phyloP scores from a whole-genome alignment of 1,140 invertebrate genomes.

The Ridgeia piscesae region DNA sequence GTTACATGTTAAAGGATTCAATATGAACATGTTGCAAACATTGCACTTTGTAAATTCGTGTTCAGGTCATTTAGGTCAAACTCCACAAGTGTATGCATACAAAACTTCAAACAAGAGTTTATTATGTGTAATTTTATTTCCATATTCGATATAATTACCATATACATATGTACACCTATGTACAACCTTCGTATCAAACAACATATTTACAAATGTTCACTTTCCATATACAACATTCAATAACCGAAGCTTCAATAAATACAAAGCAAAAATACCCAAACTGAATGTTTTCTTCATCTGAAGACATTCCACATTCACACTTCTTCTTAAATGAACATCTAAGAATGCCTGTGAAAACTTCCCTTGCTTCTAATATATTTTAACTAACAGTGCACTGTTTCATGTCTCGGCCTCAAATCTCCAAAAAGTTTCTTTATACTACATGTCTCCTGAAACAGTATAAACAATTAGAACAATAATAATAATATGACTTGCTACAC shows the following conservation, averaged over 20 bases:
- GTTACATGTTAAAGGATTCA: too few species aligned
- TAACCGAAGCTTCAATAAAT: background rate
- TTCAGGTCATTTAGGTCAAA: too few species aligned
- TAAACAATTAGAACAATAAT: too few species aligned
- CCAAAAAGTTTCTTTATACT: too few species aligned
- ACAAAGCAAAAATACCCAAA: background rate
- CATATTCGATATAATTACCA: background rate
- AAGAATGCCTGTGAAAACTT: too few species aligned
- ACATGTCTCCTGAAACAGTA: too few species aligned
- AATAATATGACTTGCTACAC: too few species aligned
- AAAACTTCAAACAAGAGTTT: background rate
- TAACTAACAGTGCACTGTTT: too few species aligned
- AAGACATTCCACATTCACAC: background rate
- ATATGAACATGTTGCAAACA: too few species aligned
- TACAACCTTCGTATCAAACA: background rate
- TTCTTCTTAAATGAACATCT: background rate
- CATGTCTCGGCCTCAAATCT: too few species aligned
- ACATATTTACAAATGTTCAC: background rate
- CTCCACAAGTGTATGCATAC: background rate
- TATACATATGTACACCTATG: background rate
- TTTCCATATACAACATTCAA: background rate
- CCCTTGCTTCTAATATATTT: too few species aligned
- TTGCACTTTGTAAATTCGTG: too few species aligned
- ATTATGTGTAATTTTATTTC: background rate
- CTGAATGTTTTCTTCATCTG: background rate